Evolutionary conservation across 2,797 vertebrate species (phyloP).

Genomic region (Phataginus tricuspis): DNA sequence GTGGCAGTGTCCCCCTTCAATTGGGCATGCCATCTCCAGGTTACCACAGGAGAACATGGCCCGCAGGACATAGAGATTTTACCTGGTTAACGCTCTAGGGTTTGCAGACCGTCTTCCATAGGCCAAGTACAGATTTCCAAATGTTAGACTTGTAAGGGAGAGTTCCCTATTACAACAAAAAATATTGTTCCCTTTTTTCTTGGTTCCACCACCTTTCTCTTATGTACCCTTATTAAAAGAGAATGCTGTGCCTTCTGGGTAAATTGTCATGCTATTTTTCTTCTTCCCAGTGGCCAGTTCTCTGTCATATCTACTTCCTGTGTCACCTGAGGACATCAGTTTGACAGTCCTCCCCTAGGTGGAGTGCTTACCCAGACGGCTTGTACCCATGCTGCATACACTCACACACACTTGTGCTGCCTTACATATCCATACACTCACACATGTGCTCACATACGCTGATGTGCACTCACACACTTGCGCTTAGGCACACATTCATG

Average conservation of each 20-base stretch:
- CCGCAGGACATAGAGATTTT: rapidly evolving
- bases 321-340: background rate
- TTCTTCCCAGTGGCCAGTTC: background rate
- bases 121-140: background rate
- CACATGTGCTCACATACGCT: no score
- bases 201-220: background rate
- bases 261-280: background rate
- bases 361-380: background rate
- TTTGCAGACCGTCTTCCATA: background rate
- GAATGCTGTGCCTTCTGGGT: background rate
- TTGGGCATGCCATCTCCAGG: background rate
- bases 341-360: background rate
- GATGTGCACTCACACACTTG: background rate
- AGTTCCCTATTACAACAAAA: background rate
- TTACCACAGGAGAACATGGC: background rate
- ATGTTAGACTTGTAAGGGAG: background rate
- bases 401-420: no score
- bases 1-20: rapidly evolving
- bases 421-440: background rate
- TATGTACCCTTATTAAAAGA: background rate
- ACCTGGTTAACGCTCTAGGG: no score
- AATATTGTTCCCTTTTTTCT: background rate
- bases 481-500: background rate
- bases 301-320: background rate
- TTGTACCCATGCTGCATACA: background rate